Percentiles rank a stretch among this genome's conserved stretches.
Conservation (phyloP, 2,797 vertebrate genomes). For the Cuniculus paca region DNA sequence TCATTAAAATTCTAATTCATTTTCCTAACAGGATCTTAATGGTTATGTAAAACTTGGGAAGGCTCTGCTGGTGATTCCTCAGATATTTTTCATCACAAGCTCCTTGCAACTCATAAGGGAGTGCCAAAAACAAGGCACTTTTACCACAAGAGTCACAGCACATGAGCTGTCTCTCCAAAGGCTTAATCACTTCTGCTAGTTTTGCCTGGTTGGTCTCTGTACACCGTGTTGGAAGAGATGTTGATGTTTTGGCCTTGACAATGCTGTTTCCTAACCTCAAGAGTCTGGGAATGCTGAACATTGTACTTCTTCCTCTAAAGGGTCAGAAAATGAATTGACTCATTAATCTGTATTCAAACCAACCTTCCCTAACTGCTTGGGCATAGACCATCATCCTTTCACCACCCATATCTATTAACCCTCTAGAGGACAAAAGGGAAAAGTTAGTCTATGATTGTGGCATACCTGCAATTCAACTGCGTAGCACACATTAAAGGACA, state of each 20-base stretch:
- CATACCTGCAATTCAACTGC: neutral
- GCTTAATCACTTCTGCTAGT: neutral
- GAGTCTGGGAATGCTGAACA: neutral
- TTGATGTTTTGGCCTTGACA: too few species aligned
- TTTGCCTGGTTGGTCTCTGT: neutral
- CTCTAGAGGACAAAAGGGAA: too few species aligned
- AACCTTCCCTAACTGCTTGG: neutral
- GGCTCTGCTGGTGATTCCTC: neutral
- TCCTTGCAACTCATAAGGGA: neutral
- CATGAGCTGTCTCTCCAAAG: neutral
- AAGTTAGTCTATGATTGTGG: neutral
- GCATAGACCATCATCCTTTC: neutral
- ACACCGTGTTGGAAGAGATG: neutral
- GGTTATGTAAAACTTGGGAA: neutral
- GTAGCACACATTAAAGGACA: neutral
- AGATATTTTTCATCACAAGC: neutral
- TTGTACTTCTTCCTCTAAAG: neutral
- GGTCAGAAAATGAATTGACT: neutral
- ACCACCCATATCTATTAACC: neutral
- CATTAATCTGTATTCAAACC: neutral
- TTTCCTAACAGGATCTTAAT: neutral
- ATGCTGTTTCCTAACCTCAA: neutral
- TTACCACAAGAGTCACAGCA: neutral
- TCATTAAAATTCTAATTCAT: conserved; percentile 20
- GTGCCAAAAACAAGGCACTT: neutral